Conservation (phyloP, 2,797 vertebrate genomes). For the Eulemur albifrons region DNA sequence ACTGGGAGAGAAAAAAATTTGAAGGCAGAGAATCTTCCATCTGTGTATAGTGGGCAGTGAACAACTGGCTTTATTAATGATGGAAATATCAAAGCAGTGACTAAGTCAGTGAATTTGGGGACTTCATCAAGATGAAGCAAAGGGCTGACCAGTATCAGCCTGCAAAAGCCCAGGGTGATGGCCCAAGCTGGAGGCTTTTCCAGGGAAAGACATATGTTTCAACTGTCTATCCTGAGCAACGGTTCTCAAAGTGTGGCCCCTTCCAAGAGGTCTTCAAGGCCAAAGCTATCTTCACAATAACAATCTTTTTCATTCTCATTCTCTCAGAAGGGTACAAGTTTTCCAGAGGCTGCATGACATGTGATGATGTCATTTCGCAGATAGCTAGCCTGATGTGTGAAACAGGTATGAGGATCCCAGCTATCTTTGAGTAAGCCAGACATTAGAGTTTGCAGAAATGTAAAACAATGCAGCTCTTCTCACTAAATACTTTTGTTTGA, state of each 20-base stretch:
- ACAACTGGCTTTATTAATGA: conserved; percentile 51
- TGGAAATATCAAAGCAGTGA: conserved; percentile 62
- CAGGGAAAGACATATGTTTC: neutral
- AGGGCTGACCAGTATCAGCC: conserved; percentile 50
- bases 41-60: neutral
- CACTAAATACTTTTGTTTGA: neutral
- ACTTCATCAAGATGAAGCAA: conserved; percentile 67
- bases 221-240: neutral
- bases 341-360: conserved; percentile 13
- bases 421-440: conserved; percentile 32
- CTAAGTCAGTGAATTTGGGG: conserved; percentile 49
- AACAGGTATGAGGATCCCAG: neutral
- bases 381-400: conserved; percentile 12
- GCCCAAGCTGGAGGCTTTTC: conserved; percentile 6
- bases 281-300: neutral
- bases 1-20: conserved; percentile 4
- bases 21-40: conserved; percentile 26
- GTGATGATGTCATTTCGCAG: neutral
- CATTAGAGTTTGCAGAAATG: neutral
- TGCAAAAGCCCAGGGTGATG: neutral
- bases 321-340: conserved; percentile 24
- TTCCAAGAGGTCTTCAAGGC: conserved; percentile 6
- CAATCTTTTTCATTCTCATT: neutral
- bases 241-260: neutral
- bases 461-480: neutral